These are phyloP conservation scores for Hozukius guyotensis DNA, from an alignment of 2,797 vertebrate species.

Conservation along the genomic window DNA sequence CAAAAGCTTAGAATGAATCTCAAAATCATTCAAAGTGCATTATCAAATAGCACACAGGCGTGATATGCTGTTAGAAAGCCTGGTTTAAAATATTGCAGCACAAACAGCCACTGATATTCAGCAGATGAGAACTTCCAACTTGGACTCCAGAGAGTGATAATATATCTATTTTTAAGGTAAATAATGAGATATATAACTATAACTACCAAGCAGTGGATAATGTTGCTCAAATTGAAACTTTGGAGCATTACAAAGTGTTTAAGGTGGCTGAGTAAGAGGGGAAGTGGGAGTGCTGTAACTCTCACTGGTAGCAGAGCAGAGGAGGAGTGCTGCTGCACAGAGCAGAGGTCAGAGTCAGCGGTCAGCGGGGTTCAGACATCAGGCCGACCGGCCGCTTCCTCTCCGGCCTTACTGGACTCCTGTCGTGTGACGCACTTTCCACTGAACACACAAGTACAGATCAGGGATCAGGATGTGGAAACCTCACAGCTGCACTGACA, in stretches of 20 bases:
- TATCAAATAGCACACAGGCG: background rate
- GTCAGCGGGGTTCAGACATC: conserved; percentile 60
- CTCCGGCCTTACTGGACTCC: conserved; percentile 53
- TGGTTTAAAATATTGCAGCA: background rate
- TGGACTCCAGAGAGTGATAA: background rate
- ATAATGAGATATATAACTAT: background rate
- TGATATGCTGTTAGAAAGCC: background rate
- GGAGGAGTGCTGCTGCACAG: background rate
- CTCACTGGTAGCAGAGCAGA: conserved; percentile 52
- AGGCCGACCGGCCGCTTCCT: conserved; percentile 56
- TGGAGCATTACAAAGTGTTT: background rate
- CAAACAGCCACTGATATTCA: background rate
- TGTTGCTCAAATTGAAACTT: conserved; percentile 23
- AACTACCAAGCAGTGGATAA: background rate
- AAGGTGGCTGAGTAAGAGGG: conserved; percentile 37
- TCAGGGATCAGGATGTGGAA: conserved; percentile 67
- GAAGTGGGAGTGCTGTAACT: conserved; percentile 57
- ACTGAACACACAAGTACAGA: conserved; percentile 44
- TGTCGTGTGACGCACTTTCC: conserved; percentile 71
- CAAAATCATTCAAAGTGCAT: background rate
- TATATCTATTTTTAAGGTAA: background rate
- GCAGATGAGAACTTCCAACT: background rate
- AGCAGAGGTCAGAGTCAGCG: conserved; percentile 45
- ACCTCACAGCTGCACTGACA: conserved; percentile 53
- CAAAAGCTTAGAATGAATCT: background rate